These are phyloP conservation scores for Mamestra configurata DNA, from an alignment of 1,140 invertebrate species.

Conservation along the genomic window DNA sequence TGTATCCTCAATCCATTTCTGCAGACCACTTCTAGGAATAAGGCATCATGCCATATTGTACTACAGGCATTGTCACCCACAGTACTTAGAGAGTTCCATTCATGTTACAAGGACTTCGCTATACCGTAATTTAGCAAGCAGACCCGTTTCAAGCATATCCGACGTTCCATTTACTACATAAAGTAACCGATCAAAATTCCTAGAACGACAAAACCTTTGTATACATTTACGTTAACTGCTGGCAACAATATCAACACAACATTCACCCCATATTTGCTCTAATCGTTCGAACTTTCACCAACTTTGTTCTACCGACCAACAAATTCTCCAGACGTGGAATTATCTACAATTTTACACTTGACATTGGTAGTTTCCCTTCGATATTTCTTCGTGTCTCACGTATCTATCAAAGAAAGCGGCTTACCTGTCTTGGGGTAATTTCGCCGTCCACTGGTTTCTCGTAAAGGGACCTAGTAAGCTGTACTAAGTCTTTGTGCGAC, in stretches of 20 bases:
- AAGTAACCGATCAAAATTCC: slow-evolving; percentile 6
- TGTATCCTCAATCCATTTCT: too few species aligned
- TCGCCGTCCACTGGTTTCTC: slow-evolving; percentile 80
- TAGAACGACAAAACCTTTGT: slow-evolving; percentile 13
- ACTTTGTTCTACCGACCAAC: slow-evolving; percentile 18
- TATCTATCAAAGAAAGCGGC: slow-evolving; percentile 81
- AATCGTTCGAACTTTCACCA: slow-evolving; percentile 27
- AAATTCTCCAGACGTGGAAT: slow-evolving; percentile 26
- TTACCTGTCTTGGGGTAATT: slow-evolving; percentile 84
- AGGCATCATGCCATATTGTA: not conserved
- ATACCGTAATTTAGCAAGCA: not conserved
- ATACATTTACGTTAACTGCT: slow-evolving; percentile 10
- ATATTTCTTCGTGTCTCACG: slow-evolving; percentile 58
- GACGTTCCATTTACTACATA: not conserved
- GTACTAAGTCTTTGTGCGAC: slow-evolving; percentile 71
- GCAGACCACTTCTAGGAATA: not conserved
- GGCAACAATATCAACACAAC: slow-evolving; percentile 20
- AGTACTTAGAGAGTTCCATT: too few species aligned
- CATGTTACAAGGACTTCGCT: not conserved
- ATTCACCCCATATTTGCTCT: slow-evolving; percentile 32
- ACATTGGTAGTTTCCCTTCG: slow-evolving; percentile 43
- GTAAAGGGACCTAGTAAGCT: slow-evolving; percentile 71
- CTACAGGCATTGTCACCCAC: not conserved
- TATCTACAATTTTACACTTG: slow-evolving; percentile 49
- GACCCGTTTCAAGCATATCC: not conserved